These are phyloP conservation scores for Herpetotheres cachinnans DNA, from an alignment of 2,113 vertebrate species.

Conservation along the genomic window DNA sequence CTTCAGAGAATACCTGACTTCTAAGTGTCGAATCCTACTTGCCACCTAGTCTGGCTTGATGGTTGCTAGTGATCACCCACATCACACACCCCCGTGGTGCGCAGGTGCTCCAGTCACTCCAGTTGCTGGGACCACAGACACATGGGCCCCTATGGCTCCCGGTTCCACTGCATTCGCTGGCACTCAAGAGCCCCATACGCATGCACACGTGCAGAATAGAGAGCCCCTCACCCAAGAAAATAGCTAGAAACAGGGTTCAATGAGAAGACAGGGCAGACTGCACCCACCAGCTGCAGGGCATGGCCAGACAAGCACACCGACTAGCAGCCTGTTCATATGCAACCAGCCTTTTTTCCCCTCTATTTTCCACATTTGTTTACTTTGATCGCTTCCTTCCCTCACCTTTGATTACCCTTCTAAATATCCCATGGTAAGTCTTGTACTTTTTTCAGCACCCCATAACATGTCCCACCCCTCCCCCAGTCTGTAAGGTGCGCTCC, in stretches of 20 bases:
- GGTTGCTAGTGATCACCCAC: neutral
- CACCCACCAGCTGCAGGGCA: neutral
- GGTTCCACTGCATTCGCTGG: accelerated
- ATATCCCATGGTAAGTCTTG: neutral
- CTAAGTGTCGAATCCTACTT: neutral
- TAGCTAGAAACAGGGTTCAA: neutral
- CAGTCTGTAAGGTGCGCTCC: accelerated
- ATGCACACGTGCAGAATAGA: neutral
- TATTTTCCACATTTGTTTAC: neutral
- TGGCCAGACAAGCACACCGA: accelerated
- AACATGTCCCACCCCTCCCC: accelerated
- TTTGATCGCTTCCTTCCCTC: neutral
- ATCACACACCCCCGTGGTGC: no score
- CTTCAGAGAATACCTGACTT: neutral
- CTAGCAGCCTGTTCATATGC: neutral
- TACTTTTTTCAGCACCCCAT: neutral
- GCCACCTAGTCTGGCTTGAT: neutral
- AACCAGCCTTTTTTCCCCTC: neutral
- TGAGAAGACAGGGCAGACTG: neutral
- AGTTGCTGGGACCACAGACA: neutral
- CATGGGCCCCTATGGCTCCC: accelerated
- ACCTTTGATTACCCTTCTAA: neutral
- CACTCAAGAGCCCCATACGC: neutral
- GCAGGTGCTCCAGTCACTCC: neutral
- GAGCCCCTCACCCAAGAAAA: neutral